Conservation (phyloP, 2,797 vertebrate species). For the Selene dorsalis region DNA sequence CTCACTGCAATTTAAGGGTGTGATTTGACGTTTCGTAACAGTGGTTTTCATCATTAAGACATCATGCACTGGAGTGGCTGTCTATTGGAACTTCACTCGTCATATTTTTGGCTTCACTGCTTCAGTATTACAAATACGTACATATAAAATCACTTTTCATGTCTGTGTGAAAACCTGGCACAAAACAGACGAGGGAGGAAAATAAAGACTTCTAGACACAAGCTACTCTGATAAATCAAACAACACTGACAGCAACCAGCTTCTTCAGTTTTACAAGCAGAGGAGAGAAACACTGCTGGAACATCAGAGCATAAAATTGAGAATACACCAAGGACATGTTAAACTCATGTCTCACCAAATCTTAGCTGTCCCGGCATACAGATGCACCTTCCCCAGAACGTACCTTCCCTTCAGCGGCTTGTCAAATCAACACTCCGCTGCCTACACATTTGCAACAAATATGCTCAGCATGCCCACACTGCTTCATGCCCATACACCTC, state of each 20-base stretch:
- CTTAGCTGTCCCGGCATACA: conserved; percentile 55
- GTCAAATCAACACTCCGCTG: conserved; percentile 56
- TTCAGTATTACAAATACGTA: neutral
- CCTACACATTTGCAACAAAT: conserved; percentile 48
- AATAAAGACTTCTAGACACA: conserved; percentile 29
- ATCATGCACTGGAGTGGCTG: conserved; percentile 40
- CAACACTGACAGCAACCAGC: conserved; percentile 44
- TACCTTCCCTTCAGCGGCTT: conserved; percentile 37
- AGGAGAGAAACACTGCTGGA: conserved; percentile 39
- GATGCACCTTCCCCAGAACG: conserved; percentile 57
- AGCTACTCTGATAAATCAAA: conserved; percentile 55
- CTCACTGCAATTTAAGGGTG: conserved; percentile 62
- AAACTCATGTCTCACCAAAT: conserved; percentile 70
- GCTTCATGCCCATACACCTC: conserved; percentile 24
- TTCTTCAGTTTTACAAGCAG: conserved; percentile 45
- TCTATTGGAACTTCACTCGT: neutral
- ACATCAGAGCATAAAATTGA: conserved; percentile 61
- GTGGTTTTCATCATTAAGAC: conserved; percentile 60
- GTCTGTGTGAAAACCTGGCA: conserved; percentile 17
- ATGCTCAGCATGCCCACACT: conserved; percentile 44
- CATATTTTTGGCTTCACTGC: conserved; percentile 6
- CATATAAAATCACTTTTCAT: conserved; percentile 12
- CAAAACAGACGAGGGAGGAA: conserved; percentile 21
- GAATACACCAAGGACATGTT: conserved; percentile 64
- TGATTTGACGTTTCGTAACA: conserved; percentile 71